These are phyloP conservation scores for Amiota mariae DNA, from an alignment of 2,888 invertebrate species.

Conservation along the genomic window DNA sequence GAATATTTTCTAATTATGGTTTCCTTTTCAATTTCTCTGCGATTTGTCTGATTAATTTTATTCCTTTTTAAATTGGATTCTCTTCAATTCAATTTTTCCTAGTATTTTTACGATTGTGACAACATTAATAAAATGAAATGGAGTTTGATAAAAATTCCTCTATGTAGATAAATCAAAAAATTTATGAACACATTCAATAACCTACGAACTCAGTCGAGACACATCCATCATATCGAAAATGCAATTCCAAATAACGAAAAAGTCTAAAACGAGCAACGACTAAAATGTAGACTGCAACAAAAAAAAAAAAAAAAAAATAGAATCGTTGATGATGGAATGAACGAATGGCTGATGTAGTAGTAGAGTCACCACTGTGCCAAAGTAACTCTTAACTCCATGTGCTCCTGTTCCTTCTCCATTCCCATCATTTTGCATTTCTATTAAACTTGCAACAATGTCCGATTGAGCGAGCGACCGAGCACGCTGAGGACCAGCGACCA, in stretches of 20 bases:
- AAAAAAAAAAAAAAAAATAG: constrained; percentile 7
- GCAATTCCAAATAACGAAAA: constrained; percentile 34
- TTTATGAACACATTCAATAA: constrained; percentile 31
- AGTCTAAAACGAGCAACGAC: neutral
- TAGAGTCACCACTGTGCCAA: constrained; percentile 4
- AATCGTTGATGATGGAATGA: neutral
- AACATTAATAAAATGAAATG: too few relatives aligned
- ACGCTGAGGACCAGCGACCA: neutral
- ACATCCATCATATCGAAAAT: constrained; percentile 54
- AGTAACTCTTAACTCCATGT: neutral
- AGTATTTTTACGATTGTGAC: too few relatives aligned
- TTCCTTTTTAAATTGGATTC: too few relatives aligned
- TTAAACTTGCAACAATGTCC: neutral
- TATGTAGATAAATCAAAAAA: constrained; percentile 25
- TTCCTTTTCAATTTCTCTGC: too few relatives aligned
- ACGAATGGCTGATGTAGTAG: neutral
- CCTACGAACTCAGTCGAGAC: constrained; percentile 46
- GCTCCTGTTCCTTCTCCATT: neutral
- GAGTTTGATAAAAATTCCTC: constrained; percentile 13
- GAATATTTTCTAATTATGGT: too few relatives aligned
- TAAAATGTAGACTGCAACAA: neutral
- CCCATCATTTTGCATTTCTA: neutral
- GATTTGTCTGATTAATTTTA: too few relatives aligned
- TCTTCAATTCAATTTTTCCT: too few relatives aligned
- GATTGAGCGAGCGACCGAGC: neutral